Evolutionary conservation across 2,113 vertebrate genomes (phyloP), one percentile per base, ranked within the genome.

Genomic region (Sylvietta virens): DNA sequence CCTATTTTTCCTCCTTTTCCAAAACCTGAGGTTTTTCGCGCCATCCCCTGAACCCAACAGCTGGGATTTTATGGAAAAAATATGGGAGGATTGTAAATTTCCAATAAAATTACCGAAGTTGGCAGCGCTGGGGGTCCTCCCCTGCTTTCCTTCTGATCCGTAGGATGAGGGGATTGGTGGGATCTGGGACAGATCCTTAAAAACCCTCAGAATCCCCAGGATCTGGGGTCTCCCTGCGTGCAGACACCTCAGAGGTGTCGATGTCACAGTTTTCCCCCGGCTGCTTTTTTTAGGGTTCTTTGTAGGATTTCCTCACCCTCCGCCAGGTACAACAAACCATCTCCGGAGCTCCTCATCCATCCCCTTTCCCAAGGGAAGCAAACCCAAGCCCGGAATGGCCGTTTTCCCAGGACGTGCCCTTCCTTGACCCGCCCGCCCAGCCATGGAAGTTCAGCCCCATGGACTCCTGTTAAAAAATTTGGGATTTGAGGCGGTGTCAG

Each of bases 401-500:
- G 3, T 61, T 60, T 18, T 64, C 74, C 61, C 44, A 6, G 33
- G 8, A 18, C 1, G 0, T 2, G n/a, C 24, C 85, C 33, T 79
- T 67, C 61, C 73, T 28, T 33, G 56, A 47, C 53, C 44, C 48
- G 3, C 2, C 14, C 1, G 0, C n/a, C n/a, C n/a, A n/a, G 5
- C 37, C 15, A 2, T 0, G 11, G 50, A 57, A 82, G 47, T 42
- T 44, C 62, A 39, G 11, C 20, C 35, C 51, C 0, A 0, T 2
- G 3, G 19, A 37, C 3, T 33, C 70, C 50, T 53, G 45, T 20
- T 9, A 22, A 7, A 22, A 60, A 71, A 93, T 11, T 56, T 14
- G 37, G 73, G 73, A 64, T 88, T 37, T 2, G 28, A 40, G 87
- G 28, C 13, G 1, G 22, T 35, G 48, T 31, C 76, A 12, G 48